These are phyloP conservation scores for Rhinatrema bivittatum DNA, from an alignment of 2,797 vertebrate genomes.

Conservation along the genomic window DNA sequence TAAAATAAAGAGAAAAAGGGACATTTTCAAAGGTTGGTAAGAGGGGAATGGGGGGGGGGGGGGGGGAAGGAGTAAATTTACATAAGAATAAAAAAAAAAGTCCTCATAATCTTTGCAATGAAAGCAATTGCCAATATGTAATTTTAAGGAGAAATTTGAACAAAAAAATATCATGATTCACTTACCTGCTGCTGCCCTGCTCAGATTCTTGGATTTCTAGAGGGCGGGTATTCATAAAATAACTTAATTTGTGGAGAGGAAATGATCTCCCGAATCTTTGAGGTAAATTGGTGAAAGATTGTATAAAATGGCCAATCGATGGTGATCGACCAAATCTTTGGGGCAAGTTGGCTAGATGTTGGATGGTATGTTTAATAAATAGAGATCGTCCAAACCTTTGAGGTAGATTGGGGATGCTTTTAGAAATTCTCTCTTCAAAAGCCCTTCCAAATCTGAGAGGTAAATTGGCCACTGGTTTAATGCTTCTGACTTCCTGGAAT, in stretches of 20 bases:
- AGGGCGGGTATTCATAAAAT: conserved; percentile 1
- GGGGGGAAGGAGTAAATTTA: too few relatives aligned
- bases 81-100: too few relatives aligned
- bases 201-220: conserved; percentile 23
- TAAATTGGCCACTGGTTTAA: conserved; percentile 34
- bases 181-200: conserved; percentile 25
- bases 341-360: conserved; percentile 30
- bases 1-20: too few relatives aligned
- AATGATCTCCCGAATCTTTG: conserved; percentile 35
- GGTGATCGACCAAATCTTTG: conserved; percentile 8
- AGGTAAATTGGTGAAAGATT: conserved; percentile 9
- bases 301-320: not conserved
- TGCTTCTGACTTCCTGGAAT: conserved; percentile 30
- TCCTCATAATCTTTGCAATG: too few relatives aligned
- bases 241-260: not conserved
- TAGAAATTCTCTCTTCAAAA: conserved; percentile 12
- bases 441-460: conserved; percentile 55
- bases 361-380: conserved; percentile 14
- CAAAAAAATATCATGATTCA: too few relatives aligned
- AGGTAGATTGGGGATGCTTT: conserved; percentile 23
- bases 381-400: conserved; percentile 44
- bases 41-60: too few relatives aligned
- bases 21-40: too few relatives aligned
- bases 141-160: too few relatives aligned
- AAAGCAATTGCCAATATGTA: too few relatives aligned